phyloP scores from a whole-genome alignment of 2,888 invertebrate genomes.

The Pseudococcus jackbeardsleyi region DNA sequence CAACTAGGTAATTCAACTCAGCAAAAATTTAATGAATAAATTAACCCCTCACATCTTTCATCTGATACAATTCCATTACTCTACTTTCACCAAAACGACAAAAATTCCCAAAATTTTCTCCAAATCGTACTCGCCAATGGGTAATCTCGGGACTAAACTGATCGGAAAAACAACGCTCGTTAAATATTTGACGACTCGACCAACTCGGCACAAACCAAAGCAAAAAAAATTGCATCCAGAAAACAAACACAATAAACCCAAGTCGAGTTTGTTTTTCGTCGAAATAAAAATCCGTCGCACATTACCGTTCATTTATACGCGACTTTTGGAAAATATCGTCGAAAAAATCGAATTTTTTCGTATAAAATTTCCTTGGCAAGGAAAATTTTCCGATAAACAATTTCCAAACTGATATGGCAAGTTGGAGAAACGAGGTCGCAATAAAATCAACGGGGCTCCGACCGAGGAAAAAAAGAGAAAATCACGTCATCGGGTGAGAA shows the following conservation, averaged over 20 bases:
- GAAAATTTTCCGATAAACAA: constrained; percentile 2
- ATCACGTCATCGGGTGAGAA: constrained; percentile 27
- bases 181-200: neutral
- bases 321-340: neutral
- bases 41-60: neutral
- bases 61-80: neutral
- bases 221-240: neutral
- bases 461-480: neutral
- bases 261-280: neutral
- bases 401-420: neutral
- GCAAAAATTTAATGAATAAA: too few species aligned
- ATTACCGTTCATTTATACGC: neutral
- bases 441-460: neutral
- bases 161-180: neutral
- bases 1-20: too few species aligned
- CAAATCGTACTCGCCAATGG: neutral
- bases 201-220: neutral
- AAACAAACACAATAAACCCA: neutral
- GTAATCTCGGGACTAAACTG: neutral
- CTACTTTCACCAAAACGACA: neutral
- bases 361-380: neutral
- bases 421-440: constrained; percentile 15
- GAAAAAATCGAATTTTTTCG: neutral
- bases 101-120: neutral
- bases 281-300: neutral